Conservation (phyloP, 2,113 vertebrate species). For the Alethe castanea region DNA sequence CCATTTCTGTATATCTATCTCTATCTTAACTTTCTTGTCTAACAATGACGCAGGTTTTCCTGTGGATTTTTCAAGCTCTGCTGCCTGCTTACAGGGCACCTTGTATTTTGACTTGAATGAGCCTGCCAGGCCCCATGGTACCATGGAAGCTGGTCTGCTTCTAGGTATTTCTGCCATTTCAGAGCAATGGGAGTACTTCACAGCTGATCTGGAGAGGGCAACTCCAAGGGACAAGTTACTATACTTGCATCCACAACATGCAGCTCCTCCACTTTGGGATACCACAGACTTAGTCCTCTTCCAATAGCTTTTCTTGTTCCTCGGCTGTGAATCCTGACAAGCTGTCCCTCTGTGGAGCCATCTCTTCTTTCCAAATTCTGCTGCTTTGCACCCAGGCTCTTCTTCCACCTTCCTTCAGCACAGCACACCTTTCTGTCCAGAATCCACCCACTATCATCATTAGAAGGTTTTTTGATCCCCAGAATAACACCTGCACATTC, state of each 20-base stretch:
- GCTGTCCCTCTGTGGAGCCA: background rate
- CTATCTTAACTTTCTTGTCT: background rate
- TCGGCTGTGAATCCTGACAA: background rate
- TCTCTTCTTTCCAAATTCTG: background rate
- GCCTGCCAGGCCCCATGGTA: background rate
- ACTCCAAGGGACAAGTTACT: background rate
- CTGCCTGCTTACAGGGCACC: background rate
- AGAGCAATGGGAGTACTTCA: background rate
- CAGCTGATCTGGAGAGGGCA: background rate
- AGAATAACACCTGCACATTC: background rate
- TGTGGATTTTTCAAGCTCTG: background rate
- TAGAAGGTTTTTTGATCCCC: constrained; percentile 9
- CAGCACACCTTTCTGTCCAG: background rate
- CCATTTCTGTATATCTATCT: background rate
- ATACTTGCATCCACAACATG: background rate
- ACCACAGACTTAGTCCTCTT: background rate
- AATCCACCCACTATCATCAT: constrained; percentile 4
- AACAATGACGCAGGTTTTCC: background rate
- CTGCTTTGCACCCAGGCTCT: background rate
- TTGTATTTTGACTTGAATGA: background rate
- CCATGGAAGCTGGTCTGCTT: background rate
- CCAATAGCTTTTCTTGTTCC: background rate
- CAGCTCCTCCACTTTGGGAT: background rate
- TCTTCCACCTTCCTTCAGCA: background rate
- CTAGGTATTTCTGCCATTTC: background rate